A percentile compares a stretch with the other conserved stretches of the same genome.
Conservation (phyloP, 2,888 invertebrate species). For the Lymantria dispar region DNA sequence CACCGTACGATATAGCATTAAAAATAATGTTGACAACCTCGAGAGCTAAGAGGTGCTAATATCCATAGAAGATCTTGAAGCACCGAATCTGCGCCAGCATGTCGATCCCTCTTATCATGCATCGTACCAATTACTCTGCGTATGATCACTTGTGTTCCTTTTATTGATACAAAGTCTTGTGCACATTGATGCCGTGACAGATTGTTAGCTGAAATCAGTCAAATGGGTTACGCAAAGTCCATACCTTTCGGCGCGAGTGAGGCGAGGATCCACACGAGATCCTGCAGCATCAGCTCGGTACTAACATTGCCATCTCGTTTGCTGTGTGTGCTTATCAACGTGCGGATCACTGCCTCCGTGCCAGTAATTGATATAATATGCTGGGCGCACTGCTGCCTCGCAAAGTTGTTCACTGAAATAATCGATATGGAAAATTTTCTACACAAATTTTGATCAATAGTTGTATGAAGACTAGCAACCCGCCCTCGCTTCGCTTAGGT, state of each 20-base stretch:
- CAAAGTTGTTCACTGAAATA: conserved; percentile 78
- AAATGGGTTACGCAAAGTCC: conserved; percentile 22
- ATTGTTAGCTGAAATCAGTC: conserved; percentile 72
- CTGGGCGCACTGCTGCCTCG: conserved; percentile 75
- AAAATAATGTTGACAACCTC: conserved; percentile 55
- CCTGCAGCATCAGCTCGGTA: conserved; percentile 80
- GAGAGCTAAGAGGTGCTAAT: conserved; percentile 76
- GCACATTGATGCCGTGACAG: conserved; percentile 67
- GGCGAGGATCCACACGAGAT: conserved; percentile 84
- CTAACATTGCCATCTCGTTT: conserved; percentile 76
- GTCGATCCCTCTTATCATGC: conserved; percentile 72
- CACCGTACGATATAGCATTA: neutral
- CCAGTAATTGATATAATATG: conserved; percentile 80
- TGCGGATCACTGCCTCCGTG: conserved; percentile 81
- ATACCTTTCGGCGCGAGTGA: conserved; percentile 82
- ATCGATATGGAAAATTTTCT: conserved; percentile 28
- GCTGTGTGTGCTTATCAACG: conserved; percentile 74
- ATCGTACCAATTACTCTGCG: conserved; percentile 69
- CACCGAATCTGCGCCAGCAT: conserved; percentile 67
- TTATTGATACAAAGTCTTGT: conserved; percentile 69
- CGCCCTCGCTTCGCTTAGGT: too few relatives aligned
- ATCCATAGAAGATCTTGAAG: conserved; percentile 82
- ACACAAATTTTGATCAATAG: conserved; percentile 10
- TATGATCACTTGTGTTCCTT: conserved; percentile 78
- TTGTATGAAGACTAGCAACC: too few relatives aligned